These are phyloP conservation scores for Empis livida DNA, from an alignment of 2,888 invertebrate genomes.

Conservation along the genomic window DNA sequence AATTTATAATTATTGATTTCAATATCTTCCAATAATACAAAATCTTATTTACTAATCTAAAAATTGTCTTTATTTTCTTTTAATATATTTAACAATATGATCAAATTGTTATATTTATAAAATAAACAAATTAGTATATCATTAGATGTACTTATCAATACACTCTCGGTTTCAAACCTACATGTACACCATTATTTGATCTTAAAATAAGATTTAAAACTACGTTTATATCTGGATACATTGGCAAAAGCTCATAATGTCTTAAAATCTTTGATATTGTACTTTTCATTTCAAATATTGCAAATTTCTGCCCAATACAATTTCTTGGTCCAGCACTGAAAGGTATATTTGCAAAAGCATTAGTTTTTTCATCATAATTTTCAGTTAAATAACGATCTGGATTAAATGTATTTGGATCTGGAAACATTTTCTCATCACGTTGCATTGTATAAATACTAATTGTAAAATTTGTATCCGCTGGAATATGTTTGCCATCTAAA, in stretches of 20 bases:
- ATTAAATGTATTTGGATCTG: slow-evolving; percentile 22
- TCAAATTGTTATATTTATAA: background rate
- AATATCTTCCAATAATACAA: too few relatives aligned
- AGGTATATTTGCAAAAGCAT: slow-evolving; percentile 24
- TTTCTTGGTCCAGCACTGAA: slow-evolving; percentile 41
- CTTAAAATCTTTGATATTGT: slow-evolving; percentile 23
- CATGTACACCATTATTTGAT: slow-evolving; percentile 26
- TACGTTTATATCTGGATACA: slow-evolving; percentile 24
- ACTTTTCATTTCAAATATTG: slow-evolving; percentile 25
- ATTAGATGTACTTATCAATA: slow-evolving; percentile 9
- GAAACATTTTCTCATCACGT: slow-evolving; percentile 21
- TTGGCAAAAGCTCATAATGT: slow-evolving; percentile 23
- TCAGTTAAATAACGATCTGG: slow-evolving; percentile 33
- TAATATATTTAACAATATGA: background rate
- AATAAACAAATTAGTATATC: background rate
- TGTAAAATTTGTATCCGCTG: slow-evolving; percentile 24
- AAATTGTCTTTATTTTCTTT: too few relatives aligned
- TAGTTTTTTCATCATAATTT: slow-evolving; percentile 19
- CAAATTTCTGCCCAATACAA: slow-evolving; percentile 31
- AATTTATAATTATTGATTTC: too few relatives aligned
- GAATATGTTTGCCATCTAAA: slow-evolving; percentile 21
- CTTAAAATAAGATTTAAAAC: slow-evolving; percentile 27
- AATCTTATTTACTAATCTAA: too few relatives aligned
- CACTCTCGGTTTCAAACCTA: slow-evolving; percentile 20
- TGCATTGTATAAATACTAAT: slow-evolving; percentile 26